Base-by-base conservation (phyloP, 2,113 vertebrate species). In the Glaucidium brasilianum region DNA sequence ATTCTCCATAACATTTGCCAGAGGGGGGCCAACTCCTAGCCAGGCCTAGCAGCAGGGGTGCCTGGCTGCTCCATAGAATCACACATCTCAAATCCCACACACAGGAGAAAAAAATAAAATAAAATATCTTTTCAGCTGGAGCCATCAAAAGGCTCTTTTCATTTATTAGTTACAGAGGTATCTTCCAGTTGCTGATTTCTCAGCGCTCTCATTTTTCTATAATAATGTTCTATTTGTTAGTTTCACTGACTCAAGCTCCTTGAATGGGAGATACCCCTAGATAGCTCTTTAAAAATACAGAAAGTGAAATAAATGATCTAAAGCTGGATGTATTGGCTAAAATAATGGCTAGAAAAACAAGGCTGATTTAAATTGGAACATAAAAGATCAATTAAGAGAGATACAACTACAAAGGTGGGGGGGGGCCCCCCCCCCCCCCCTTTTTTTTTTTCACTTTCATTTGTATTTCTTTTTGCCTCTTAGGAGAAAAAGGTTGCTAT, bases 1-100 rank as follows among this genome's bases (percentile, higher is more conserved):
- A 99, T 99, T 99, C 99, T 99, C 99, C 98, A 98, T 99, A 99
- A 99, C 99, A 99, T 99, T 99, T 99, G 99, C 98, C 98, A 98
- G 99, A 99, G 99, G 99, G 99, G 99, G 99, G 98, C 97, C 98
- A 97, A 98, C 98, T 98, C 98, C 98, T 97, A 98, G 99, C 98
- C 99, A 97, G 98, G 98, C 98, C 96, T 97, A 99, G 97, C 99
- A 99, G 99, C 99, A 98, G 99, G 99, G 99, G 99, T 98, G 98
- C 98, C 68, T 82, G 94, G 98, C 96, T 92, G 97, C 98, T 98
- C 98, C 99, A 99, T 98, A 98, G 97, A 99, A 98, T 98, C 98
- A 97, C 98, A 98, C 98, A 98, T 98, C 98, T 98, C 98, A 98
- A 99, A 99, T 99, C 99, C 99, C 98, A 99, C 98, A 99, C 98